Conservation (phyloP, 2,797 vertebrate genomes). For the Mionectes olivaceus region DNA sequence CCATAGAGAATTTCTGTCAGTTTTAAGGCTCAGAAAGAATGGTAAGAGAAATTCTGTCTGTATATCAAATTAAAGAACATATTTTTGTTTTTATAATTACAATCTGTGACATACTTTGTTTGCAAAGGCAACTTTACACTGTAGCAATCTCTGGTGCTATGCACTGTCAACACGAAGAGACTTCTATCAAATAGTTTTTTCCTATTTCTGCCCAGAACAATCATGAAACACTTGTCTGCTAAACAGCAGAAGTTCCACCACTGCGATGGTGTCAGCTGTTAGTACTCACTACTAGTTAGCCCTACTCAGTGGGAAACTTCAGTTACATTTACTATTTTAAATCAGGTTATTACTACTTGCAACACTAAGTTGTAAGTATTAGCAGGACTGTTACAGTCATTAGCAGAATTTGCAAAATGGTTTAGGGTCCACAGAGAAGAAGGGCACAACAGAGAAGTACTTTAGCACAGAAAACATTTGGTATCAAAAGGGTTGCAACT, state of each 20-base stretch:
- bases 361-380: background rate
- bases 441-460: background rate
- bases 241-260: background rate
- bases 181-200: background rate
- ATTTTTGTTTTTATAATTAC: constrained; percentile 35
- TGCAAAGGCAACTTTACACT: background rate
- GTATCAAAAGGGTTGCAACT: background rate
- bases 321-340: background rate
- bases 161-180: background rate
- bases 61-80: constrained; percentile 15
- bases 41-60: constrained; percentile 3
- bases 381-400: background rate
- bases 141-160: background rate
- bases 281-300: background rate
- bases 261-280: background rate
- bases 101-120: constrained; percentile 18
- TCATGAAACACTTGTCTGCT: background rate
- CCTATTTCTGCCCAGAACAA: background rate
- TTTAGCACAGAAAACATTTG: background rate
- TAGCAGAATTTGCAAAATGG: background rate
- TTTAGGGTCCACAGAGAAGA: background rate
- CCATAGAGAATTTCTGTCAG: background rate
- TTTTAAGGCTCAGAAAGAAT: background rate
- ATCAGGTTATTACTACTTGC: background rate
- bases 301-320: background rate